Percentiles rank a stretch among this genome's conserved stretches.
Evolutionary conservation across 2,113 vertebrate species (phyloP).

Genomic region (Antennarius striatus): DNA sequence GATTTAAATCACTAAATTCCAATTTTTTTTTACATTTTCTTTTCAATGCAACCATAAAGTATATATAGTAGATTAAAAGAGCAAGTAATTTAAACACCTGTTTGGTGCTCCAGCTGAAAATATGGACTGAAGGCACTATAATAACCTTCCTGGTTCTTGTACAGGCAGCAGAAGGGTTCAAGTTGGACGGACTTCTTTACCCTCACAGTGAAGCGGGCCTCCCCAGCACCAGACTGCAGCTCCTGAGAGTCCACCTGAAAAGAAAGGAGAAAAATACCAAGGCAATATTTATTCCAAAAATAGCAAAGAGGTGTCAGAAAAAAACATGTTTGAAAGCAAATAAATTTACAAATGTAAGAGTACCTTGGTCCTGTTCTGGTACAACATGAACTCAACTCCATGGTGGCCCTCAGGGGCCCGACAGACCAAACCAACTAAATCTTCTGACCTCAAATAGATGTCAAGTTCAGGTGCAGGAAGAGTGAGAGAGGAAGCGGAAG

Average conservation of each 20-base stretch:
- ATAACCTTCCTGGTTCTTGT: constrained; percentile 28
- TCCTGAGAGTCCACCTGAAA: constrained; percentile 48
- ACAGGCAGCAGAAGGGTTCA: constrained; percentile 74
- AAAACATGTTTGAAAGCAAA: neutral
- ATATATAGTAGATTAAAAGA: neutral
- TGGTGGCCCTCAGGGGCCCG: constrained; percentile 51
- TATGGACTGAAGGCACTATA: constrained; percentile 73
- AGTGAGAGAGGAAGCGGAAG: constrained; percentile 8
- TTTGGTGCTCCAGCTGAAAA: constrained; percentile 34
- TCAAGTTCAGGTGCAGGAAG: constrained; percentile 54
- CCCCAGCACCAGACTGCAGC: neutral
- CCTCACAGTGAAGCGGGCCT: constrained; percentile 60
- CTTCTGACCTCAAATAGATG: constrained; percentile 12
- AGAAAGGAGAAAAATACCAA: neutral
- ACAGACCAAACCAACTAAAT: constrained; percentile 60
- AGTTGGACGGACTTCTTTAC: neutral
- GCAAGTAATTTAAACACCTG: constrained; percentile 31
- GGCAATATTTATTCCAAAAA: neutral
- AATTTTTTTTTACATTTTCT: neutral
- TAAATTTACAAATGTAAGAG: neutral
- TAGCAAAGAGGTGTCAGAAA: neutral
- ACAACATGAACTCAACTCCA: constrained; percentile 65
- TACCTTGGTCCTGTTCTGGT: constrained; percentile 5
- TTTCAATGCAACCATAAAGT: neutral
- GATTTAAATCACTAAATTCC: neutral